Evolutionary conservation across 2,888 invertebrate genomes (phyloP).

Genomic region (Phyllotreta cruciferae): DNA sequence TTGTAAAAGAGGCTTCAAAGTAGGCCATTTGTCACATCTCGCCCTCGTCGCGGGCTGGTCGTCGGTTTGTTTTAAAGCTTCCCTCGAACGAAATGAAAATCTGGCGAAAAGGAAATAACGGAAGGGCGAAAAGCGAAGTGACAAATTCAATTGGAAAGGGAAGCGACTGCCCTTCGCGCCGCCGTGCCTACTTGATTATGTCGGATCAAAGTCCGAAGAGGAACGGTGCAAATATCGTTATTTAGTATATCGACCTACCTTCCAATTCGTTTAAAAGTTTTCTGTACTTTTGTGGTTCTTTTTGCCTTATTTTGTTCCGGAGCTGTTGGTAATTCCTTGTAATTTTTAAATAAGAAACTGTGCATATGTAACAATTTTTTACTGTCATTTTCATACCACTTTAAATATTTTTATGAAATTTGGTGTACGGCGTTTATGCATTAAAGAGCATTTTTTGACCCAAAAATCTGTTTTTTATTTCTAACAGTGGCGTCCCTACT

Average conservation of each 20-base stretch:
- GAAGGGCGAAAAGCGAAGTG: slow-evolving; percentile 39
- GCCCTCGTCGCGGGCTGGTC: background rate
- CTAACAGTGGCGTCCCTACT: too few species aligned
- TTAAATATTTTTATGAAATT: too few species aligned
- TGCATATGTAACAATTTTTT: too few species aligned
- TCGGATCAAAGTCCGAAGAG: slow-evolving; percentile 47
- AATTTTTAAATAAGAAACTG: too few species aligned
- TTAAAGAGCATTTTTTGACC: too few species aligned
- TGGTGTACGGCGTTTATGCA: too few species aligned
- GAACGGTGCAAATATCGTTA: slow-evolving; percentile 38
- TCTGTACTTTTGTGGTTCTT: background rate
- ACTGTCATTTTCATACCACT: too few species aligned
- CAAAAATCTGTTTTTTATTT: too few species aligned
- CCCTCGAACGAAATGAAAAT: slow-evolving; percentile 26
- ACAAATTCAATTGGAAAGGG: slow-evolving; percentile 48
- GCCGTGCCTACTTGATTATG: slow-evolving; percentile 46
- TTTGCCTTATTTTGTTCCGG: slow-evolving; percentile 15
- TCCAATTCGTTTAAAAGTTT: slow-evolving; percentile 20
- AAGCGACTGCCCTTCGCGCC: slow-evolving; percentile 44
- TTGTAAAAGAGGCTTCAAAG: slow-evolving; percentile 7
- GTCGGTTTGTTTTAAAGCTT: slow-evolving; percentile 21
- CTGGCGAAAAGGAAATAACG: slow-evolving; percentile 36
- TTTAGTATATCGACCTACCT: slow-evolving; percentile 3
- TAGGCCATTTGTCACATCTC: slow-evolving; percentile 13
- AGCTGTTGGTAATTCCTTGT: too few species aligned